Evolutionary conservation across 2,113 vertebrate species (phyloP).

Genomic region (Pteruthius melanotis): DNA sequence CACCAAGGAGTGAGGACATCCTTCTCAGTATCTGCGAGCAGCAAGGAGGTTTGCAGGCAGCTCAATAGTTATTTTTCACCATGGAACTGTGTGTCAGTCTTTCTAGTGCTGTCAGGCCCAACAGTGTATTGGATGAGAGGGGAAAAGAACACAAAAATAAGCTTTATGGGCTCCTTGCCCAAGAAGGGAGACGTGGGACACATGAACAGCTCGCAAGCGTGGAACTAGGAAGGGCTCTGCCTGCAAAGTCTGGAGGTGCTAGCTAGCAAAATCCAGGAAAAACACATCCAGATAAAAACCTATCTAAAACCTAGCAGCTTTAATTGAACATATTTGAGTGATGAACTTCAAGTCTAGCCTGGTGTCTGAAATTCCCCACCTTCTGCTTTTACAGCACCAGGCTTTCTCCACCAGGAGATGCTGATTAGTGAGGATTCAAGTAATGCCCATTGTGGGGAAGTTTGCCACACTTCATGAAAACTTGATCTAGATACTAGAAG

Average conservation of each 20-base stretch:
- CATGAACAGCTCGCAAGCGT: fast-evolving
- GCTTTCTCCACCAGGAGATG: neutral
- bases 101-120: neutral
- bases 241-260: neutral
- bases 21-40: neutral
- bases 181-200: neutral
- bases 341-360: neutral
- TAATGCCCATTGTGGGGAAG: neutral
- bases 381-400: neutral
- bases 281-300: neutral
- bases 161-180: neutral
- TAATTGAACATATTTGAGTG: neutral
- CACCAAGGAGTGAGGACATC: neutral
- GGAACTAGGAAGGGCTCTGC: neutral
- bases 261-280: neutral
- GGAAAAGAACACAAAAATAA: neutral
- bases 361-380: neutral
- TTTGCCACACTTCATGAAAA: neutral
- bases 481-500: neutral
- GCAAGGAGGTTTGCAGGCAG: neutral
- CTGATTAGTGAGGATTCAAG: neutral
- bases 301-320: neutral
- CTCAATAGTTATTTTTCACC: neutral
- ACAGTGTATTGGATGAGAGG: neutral
- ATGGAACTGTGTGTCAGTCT: neutral